Conservation (phyloP, 2,888 invertebrate genomes). For the Xiphydria camelus region DNA sequence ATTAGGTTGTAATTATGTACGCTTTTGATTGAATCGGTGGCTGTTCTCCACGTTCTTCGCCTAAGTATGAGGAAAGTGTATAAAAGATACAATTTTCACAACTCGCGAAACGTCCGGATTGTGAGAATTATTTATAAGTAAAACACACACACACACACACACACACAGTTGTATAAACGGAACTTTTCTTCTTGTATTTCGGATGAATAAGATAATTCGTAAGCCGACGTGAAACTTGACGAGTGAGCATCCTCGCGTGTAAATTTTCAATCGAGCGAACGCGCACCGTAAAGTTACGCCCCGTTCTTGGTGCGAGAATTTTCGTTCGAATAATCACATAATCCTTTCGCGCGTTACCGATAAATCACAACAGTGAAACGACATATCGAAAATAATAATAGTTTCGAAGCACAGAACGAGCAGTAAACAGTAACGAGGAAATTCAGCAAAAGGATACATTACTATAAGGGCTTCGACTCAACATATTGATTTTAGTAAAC, state of each 20-base stretch:
- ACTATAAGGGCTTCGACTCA: constrained; percentile 20
- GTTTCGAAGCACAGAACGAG: background rate
- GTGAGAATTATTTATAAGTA: too few species aligned
- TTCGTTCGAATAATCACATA: too few species aligned
- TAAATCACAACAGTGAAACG: constrained; percentile 6
- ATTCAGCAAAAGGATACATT: constrained; percentile 7
- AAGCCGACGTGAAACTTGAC: too few species aligned
- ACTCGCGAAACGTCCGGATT: too few species aligned
- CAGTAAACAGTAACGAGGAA: constrained; percentile 5
- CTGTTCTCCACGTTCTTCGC: background rate
- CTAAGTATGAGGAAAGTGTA: background rate
- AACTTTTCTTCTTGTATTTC: constrained; percentile 3
- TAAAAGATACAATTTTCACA: background rate
- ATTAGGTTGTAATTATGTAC: constrained; percentile 9
- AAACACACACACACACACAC: too few species aligned
- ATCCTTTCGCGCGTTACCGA: constrained; percentile 2
- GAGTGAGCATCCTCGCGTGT: too few species aligned
- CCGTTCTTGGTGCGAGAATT: too few species aligned
- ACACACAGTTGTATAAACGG: background rate
- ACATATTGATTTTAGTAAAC: constrained; percentile 24
- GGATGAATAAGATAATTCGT: too few species aligned
- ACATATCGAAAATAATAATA: constrained; percentile 14
- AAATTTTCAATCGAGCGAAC: too few species aligned
- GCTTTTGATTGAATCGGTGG: background rate
- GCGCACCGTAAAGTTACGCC: too few species aligned